Conservation (phyloP, 2,797 vertebrate genomes). For the Aulostomus chinensis region DNA sequence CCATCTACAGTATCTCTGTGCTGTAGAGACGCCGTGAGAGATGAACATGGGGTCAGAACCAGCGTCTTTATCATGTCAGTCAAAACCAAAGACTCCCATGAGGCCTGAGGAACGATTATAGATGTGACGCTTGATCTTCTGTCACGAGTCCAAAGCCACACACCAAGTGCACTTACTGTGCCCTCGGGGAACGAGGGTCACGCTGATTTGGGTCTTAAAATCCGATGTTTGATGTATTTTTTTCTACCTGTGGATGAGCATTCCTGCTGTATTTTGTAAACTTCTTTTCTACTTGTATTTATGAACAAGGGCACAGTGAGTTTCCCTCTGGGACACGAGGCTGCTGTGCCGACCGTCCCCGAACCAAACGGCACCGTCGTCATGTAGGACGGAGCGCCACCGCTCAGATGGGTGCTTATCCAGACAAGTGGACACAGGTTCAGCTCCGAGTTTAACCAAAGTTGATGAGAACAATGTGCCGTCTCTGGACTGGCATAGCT, state of each 20-base stretch:
- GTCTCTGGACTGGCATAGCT: slow-evolving; percentile 64
- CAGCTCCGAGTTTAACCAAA: slow-evolving; percentile 48
- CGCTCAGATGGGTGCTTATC: slow-evolving; percentile 45
- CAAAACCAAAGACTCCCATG: slow-evolving; percentile 16
- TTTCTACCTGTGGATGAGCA: slow-evolving; percentile 70
- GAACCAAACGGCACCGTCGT: slow-evolving; percentile 44
- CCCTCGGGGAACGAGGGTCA: slow-evolving; percentile 29
- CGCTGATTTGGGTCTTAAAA: slow-evolving; percentile 29
- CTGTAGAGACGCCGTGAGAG: no score
- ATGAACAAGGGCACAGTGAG: slow-evolving; percentile 30
- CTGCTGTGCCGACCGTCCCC: slow-evolving; percentile 27
- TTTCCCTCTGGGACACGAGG: slow-evolving; percentile 11
- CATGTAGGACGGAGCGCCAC: no score
- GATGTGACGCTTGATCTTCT: not conserved
- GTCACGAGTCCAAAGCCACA: slow-evolving; percentile 5
- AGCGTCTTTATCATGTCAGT: slow-evolving; percentile 14
- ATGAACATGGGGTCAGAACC: not conserved
- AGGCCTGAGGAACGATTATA: slow-evolving; percentile 44
- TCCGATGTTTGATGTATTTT: slow-evolving; percentile 45
- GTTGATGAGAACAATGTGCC: slow-evolving; percentile 71
- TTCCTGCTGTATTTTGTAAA: slow-evolving; percentile 71
- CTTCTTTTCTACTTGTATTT: slow-evolving; percentile 23
- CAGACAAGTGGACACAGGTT: slow-evolving; percentile 71
- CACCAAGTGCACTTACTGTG: slow-evolving; percentile 53
- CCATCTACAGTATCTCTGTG: no score